These are phyloP conservation scores for Australoheros scitulus DNA, from an alignment of 2,113 vertebrate genomes.

Conservation along the genomic window DNA sequence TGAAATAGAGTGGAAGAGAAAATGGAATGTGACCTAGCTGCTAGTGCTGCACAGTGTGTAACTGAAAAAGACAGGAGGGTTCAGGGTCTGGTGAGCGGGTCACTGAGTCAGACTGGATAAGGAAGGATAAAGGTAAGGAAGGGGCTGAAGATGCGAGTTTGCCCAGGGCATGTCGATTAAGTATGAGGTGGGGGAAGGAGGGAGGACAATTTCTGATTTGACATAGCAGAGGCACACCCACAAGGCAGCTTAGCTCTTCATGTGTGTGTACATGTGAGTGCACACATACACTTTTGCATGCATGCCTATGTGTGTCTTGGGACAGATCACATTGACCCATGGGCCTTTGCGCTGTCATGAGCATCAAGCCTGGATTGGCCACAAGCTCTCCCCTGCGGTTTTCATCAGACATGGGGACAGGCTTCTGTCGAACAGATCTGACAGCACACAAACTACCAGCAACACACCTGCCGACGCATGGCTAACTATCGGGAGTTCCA, in stretches of 20 bases:
- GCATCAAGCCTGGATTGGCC: conserved; percentile 33
- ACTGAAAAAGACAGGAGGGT: neutral
- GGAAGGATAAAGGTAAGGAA: conserved; percentile 3
- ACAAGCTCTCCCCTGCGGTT: conserved; percentile 9
- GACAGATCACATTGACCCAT: conserved; percentile 20
- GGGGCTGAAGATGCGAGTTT: conserved; percentile 5
- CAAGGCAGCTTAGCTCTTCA: conserved; percentile 1
- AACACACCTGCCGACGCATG: conserved; percentile 10
- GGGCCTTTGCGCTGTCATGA: conserved; percentile 40
- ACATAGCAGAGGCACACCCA: conserved; percentile 12
- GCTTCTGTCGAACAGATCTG: conserved; percentile 5
- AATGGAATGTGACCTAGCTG: neutral
- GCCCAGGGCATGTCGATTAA: conserved; percentile 36
- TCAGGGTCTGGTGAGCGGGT: neutral
- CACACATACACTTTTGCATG: neutral
- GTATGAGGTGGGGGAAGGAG: neutral
- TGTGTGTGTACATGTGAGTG: neutral
- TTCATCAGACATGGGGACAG: conserved; percentile 24
- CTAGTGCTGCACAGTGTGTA: neutral
- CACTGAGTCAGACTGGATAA: neutral
- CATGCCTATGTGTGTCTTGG: neutral
- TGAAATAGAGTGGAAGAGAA: conserved; percentile 19
- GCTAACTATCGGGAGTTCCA: neutral
- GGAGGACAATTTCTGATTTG: conserved; percentile 7
- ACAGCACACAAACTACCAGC: neutral